Percentiles rank a stretch among this genome's conserved stretches.
Evolutionary conservation across 2,113 vertebrate species (phyloP).

Genomic region (Mirza zaza): DNA sequence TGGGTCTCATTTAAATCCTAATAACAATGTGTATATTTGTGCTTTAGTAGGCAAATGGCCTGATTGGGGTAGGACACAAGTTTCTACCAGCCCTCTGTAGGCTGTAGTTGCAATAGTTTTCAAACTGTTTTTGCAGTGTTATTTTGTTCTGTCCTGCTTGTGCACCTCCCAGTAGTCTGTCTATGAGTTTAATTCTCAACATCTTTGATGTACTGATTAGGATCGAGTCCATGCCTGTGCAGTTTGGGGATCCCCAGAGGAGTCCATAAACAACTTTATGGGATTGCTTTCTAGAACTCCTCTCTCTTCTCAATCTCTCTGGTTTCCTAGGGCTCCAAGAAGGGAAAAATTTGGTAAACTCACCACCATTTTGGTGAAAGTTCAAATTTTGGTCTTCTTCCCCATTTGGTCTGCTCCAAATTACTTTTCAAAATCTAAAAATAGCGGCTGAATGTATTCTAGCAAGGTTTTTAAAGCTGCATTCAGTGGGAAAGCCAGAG

Average conservation of each 20-base stretch:
- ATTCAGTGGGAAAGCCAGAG: neutral
- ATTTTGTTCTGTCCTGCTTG: too few relatives aligned
- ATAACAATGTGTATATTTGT: neutral
- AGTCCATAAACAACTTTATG: neutral
- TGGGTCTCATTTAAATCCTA: neutral
- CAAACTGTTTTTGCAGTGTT: neutral
- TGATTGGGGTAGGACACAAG: neutral
- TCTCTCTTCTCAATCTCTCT: neutral
- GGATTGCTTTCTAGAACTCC: neutral
- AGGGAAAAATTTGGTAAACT: neutral
- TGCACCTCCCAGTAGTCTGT: neutral
- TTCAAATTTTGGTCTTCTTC: neutral
- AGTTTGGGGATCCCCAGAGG: neutral
- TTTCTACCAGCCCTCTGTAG: neutral
- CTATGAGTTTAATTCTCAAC: neutral
- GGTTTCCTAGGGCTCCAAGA: neutral
- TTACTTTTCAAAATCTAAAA: neutral
- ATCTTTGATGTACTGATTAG: neutral
- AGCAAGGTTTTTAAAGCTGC: neutral
- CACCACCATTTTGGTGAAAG: neutral
- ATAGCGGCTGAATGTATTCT: neutral
- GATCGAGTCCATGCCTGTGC: neutral
- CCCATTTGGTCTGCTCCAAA: neutral
- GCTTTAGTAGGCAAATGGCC: neutral
- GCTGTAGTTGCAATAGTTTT: neutral